Evolutionary conservation across 2,888 invertebrate species (phyloP), one percentile per base, ranked within the genome.

Genomic region (Lycophotia porphyrea): DNA sequence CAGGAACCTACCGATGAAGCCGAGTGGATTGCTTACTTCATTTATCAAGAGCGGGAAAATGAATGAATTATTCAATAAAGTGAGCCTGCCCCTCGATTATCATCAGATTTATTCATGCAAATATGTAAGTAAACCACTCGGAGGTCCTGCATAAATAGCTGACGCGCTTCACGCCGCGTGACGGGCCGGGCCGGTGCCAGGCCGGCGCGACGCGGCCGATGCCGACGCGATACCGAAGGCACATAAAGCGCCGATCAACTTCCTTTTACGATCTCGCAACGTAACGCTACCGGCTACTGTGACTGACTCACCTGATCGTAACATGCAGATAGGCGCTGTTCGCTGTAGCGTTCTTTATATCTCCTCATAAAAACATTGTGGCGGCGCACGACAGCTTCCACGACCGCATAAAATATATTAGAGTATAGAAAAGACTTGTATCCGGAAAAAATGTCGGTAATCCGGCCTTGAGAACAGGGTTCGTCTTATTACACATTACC

Each of bases 191-290:
- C 21, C n/a, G 49, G 47, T 21, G 66, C 31, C 68, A 39, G 31
- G 15, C 15, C 39, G 58, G 31, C 67, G 47, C 34, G 42, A 21
- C 65, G 44, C 21, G 13, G 21, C 21, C n/a, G 82, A 75, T 81
- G 60, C 79, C 79, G 69, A 18, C 52, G 58, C 64, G 79, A 81
- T 74, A 81, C 60, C 39, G 2, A 52, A 11, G 27, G 39, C n/a
- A 39, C 67, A 31, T 78, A 34, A 44, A 64, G 64, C 58, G 49
- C 31, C 52, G 49, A 60, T 39, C 60, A 52, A 69, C 76, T 82
- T 76, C 77, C 66, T 65, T 83, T 83, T 84, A 82, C 71, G 81
- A 83, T 65, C 65, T 66, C 69, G 74, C 84, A 79, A 69, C 71
- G 63, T 70, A 66, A n/a, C 52, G 71, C 76, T 44, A 68, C 71